Percentiles rank a stretch among this genome's conserved stretches.
These are phyloP conservation scores for Spilarctia lutea DNA, from an alignment of 2,888 invertebrate species.

Conservation along the genomic window DNA sequence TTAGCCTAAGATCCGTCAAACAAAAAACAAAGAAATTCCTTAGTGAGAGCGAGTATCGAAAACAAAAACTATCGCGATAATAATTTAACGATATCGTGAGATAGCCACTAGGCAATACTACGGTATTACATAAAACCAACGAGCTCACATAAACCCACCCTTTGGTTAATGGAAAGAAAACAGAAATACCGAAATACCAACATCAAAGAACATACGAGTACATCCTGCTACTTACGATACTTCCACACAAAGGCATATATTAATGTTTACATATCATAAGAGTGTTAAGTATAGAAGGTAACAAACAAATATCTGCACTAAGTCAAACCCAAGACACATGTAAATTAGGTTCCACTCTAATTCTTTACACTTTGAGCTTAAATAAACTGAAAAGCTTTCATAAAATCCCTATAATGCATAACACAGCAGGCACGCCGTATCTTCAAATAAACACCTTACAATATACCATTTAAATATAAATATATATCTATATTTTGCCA, in stretches of 20 bases:
- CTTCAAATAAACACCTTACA: not conserved
- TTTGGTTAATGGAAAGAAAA: no score
- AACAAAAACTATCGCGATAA: no score
- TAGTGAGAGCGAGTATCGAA: no score
- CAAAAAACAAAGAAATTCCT: no score
- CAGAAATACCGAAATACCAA: no score
- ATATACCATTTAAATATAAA: not conserved
- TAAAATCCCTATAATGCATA: not conserved
- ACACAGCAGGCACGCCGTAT: not conserved
- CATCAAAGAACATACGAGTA: no score
- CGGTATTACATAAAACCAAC: no score
- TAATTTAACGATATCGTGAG: no score
- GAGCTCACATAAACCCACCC: no score
- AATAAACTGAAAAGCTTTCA: not conserved
- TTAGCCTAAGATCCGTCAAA: no score
- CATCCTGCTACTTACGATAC: not conserved
- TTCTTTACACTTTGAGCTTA: not conserved
- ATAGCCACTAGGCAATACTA: no score
- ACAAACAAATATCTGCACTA: not conserved
- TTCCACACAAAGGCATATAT: not conserved
- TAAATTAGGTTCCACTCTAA: not conserved
- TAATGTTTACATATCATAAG: no score
- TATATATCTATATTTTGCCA: not conserved
- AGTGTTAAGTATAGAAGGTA: not conserved
- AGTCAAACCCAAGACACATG: not conserved